Evolutionary conservation across 2,888 invertebrate genomes (phyloP), one percentile per base, ranked within the genome.

Genomic region (Synergus laeviventris): DNA sequence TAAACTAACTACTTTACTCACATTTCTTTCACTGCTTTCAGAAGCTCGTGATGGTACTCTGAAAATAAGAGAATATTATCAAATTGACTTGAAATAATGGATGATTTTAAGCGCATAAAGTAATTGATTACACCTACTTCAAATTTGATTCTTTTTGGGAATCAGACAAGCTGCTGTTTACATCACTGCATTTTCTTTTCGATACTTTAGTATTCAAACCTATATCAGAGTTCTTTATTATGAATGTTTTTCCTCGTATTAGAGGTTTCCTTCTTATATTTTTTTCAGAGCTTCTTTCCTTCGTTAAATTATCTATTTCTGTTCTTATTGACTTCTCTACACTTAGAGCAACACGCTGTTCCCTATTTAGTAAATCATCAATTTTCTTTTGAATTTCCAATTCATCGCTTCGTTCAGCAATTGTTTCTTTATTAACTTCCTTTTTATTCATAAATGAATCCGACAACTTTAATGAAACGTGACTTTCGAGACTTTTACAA

Each of bases 401-500:
- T 70, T 45, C 70, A 18, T 49, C 70, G 31, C 31, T 31, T 54
- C 49, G n/a, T 11, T 49, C 45, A 24, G 24, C 4, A 24, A 8
- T 24, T 45, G 14, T 21, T 24, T 45, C 70, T n/a, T 49, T 70
- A 16, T 49, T 49, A 31, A 3, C 5, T n/a, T 70, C 31, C 9
- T 18, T 49, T 36, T 54, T 70, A 49, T n/a, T 49, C 45, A 70
- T 36, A 70, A 70, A 70, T 45, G 49, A 70, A 49, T 49, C n/a
- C 2, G 70, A 70, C 11, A 70, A 36, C n/a, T 70, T 70, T 36
- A 70, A 70, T 31, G 70, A 70, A 31, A 70, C 12, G 49, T 49
- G 70, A 49, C 70, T 70, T 70, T 70, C 70, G n/a, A 70, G 70
- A 49, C 31, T 70, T 12, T 70, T 49, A 31, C 36, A 70, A 16